A percentile compares a stretch with the other conserved stretches of the same genome.
phyloP scores from a whole-genome alignment of 2,113 vertebrate genomes.

The Zosterops pallidus region DNA sequence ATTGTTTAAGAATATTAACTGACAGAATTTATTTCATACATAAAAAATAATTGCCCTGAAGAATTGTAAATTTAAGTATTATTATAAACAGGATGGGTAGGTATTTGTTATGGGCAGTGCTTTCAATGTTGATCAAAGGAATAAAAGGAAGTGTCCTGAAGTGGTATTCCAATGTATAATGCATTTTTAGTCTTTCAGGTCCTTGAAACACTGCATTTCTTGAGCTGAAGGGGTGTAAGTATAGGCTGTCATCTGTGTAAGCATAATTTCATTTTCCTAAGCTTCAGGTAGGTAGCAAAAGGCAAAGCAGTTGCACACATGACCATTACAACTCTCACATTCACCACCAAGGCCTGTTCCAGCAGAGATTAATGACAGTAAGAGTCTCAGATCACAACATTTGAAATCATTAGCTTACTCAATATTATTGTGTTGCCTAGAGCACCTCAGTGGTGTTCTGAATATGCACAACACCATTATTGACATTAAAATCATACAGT shows the following conservation, averaged over 20 bases:
- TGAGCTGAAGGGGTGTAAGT: background rate
- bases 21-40: background rate
- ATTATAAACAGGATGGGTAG: background rate
- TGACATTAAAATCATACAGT: background rate
- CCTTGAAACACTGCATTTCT: background rate
- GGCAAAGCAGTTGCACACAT: background rate
- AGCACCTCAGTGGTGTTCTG: background rate
- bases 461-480: background rate
- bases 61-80: background rate
- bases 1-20: background rate
- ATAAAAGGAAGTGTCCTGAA: background rate
- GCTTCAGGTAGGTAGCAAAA: background rate
- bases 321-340: background rate
- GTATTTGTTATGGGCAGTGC: background rate
- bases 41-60: background rate
- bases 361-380: background rate
- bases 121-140: background rate
- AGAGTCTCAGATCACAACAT: background rate
- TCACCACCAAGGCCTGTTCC: background rate
- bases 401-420: background rate
- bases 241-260: background rate
- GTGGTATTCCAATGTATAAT: background rate
- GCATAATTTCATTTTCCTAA: background rate
- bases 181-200: background rate
- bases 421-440: background rate